A percentile compares a stretch with the other conserved stretches of the same genome.
Evolutionary conservation across 2,888 invertebrate species (phyloP).

Genomic region (Leptinotarsa tumamoca): DNA sequence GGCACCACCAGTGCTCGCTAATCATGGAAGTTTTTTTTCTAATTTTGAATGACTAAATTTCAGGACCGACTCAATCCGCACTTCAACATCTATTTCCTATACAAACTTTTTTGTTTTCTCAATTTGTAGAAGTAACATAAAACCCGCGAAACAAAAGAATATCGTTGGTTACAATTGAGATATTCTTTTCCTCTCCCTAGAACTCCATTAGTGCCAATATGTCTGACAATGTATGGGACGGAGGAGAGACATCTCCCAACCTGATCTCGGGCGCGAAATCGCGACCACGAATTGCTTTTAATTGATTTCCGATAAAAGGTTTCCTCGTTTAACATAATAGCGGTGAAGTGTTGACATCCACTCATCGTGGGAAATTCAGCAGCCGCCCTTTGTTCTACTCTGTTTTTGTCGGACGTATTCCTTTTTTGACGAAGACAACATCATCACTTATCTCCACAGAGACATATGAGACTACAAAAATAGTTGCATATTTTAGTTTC

Average conservation of each 20-base stretch:
- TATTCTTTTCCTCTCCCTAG: neutral
- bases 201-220: constrained; percentile 8
- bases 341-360: constrained; percentile 65
- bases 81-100: too few species aligned
- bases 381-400: constrained; percentile 23
- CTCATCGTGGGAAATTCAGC: constrained; percentile 33
- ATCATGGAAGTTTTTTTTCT: too few species aligned
- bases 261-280: constrained; percentile 37
- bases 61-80: too few species aligned
- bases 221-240: constrained; percentile 5
- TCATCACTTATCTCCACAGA: neutral
- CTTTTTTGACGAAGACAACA: neutral
- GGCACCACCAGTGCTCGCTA: too few species aligned
- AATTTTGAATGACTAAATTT: too few species aligned
- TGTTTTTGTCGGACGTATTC: neutral
- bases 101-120: too few species aligned
- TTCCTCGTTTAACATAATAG: constrained; percentile 66
- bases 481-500: too few species aligned
- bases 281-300: constrained; percentile 66
- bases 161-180: neutral
- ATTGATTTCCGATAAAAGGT: constrained; percentile 68
- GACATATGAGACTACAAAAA: too few species aligned
- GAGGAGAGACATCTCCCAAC: neutral
- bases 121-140: too few species aligned
- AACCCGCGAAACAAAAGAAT: too few species aligned